A percentile compares a stretch with the other conserved stretches of the same genome.
These are phyloP conservation scores for Darevskia nairensis DNA, from an alignment of 2,797 vertebrate species.

Conservation along the genomic window DNA sequence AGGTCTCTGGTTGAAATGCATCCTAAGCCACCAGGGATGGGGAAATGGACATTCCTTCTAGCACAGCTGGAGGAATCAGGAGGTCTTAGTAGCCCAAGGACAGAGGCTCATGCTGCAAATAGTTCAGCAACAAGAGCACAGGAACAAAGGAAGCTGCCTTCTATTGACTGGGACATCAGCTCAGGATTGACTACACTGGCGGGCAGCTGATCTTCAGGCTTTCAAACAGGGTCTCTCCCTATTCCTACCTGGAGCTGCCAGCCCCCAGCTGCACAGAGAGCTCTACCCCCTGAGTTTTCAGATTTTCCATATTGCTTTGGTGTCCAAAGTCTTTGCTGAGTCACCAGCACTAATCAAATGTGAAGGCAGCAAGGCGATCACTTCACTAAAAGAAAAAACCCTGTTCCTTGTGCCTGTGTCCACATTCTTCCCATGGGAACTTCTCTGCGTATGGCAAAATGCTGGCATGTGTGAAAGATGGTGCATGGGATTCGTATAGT, in stretches of 20 bases:
- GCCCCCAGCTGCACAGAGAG: no score
- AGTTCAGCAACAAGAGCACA: not conserved
- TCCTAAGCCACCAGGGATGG: slow-evolving; percentile 26
- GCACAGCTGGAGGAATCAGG: not conserved
- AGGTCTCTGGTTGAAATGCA: slow-evolving; percentile 33
- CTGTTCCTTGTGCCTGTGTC: not conserved
- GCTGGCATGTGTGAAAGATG: not conserved
- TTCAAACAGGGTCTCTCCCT: no score
- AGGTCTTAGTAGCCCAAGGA: not conserved
- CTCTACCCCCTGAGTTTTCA: no score
- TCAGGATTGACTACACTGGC: no score
- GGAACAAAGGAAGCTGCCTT: no score
- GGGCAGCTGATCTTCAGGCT: no score
- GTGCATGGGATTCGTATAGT: not conserved
- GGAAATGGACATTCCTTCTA: slow-evolving; percentile 22
- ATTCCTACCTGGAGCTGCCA: no score
- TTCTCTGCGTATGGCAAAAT: not conserved
- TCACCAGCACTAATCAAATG: not conserved
- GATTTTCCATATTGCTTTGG: no score
- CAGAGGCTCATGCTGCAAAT: not conserved
- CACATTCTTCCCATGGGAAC: not conserved
- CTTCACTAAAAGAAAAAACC: not conserved
- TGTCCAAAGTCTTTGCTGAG: not conserved
- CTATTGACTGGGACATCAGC: no score
- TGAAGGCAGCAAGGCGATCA: not conserved